Percentiles rank a stretch among this genome's conserved stretches.
Conservation (phyloP, 2,113 vertebrate species). For the Oophaga pumilio region DNA sequence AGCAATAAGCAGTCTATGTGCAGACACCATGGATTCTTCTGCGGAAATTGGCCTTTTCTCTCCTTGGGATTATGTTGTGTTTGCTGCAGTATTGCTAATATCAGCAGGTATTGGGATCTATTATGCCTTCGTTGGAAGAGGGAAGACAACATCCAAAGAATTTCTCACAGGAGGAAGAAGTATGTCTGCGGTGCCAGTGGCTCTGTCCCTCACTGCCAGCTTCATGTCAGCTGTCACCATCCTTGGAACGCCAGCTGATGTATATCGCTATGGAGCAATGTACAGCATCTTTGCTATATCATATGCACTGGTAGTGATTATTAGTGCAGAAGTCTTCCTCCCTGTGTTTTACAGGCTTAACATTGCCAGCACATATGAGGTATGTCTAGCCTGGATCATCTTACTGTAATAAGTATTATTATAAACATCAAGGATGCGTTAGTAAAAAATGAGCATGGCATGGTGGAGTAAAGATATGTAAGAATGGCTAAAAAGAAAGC, state of each 20-base stretch:
- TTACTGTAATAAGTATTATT: background rate
- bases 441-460: background rate
- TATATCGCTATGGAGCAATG: constrained; percentile 74
- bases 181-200: constrained; percentile 74
- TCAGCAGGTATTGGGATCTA: constrained; percentile 76
- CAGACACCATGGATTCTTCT: background rate
- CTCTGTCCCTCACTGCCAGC: constrained; percentile 77
- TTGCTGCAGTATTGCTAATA: constrained; percentile 72
- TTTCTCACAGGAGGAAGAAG: constrained; percentile 75
- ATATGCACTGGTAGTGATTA: constrained; percentile 66
- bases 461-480: background rate
- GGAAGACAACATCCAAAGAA: constrained; percentile 65
- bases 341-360: constrained; percentile 79
- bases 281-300: constrained; percentile 67
- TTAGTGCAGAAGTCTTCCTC: constrained; percentile 77
- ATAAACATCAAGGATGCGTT: no score
- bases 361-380: constrained; percentile 74
- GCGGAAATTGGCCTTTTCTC: constrained; percentile 62
- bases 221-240: constrained; percentile 82
- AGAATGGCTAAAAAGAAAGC: background rate
- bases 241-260: constrained; percentile 76
- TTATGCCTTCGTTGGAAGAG: constrained; percentile 67
- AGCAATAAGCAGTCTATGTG: background rate
- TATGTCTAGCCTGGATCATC: constrained; percentile 29
- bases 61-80: constrained; percentile 75